A percentile compares a stretch with the other conserved stretches of the same genome.
Evolutionary conservation across 2,113 vertebrate species (phyloP).

Genomic region (Myiagra hebetior): DNA sequence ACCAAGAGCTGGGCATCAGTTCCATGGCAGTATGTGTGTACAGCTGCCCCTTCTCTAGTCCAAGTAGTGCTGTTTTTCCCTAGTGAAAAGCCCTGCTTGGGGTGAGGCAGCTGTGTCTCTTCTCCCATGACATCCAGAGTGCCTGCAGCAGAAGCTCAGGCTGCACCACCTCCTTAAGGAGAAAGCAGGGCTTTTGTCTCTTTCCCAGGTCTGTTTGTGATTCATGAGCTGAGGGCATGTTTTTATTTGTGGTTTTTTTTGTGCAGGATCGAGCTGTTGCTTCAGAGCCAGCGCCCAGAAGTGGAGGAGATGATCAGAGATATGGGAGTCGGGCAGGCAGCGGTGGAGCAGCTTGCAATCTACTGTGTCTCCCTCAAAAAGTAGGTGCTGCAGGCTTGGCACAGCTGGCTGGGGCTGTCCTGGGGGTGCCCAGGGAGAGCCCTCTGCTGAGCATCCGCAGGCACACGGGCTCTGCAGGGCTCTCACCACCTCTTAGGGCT

Average conservation of each 20-base stretch:
- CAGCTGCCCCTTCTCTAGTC: neutral
- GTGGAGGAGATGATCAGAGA: slow-evolving; percentile 95
- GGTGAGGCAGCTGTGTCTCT: neutral
- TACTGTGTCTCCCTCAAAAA: slow-evolving; percentile 97
- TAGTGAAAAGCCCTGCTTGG: neutral
- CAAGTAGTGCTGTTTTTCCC: neutral
- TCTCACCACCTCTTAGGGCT: neutral
- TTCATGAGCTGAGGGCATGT: neutral
- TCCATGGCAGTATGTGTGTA: neutral
- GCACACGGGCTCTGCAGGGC: rapidly evolving
- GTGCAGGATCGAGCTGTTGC: slow-evolving; percentile 84
- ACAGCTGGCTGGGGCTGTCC: neutral
- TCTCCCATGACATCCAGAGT: neutral
- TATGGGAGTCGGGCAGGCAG: slow-evolving; percentile 87
- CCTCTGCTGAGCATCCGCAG: rapidly evolving
- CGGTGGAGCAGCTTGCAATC: slow-evolving; percentile 91
- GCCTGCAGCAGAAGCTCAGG: neutral
- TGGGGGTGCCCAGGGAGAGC: neutral
- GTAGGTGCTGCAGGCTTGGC: slow-evolving; percentile 67
- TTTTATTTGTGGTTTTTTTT: neutral
- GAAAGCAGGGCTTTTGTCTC: neutral
- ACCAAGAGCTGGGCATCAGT: neutral
- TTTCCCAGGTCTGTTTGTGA: neutral
- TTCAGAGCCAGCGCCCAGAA: slow-evolving; percentile 88
- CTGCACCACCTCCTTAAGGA: neutral